A percentile compares a stretch with the other conserved stretches of the same genome.
These are phyloP conservation scores for Trichosurus vulpecula DNA, from an alignment of 2,797 vertebrate genomes.

Conservation along the genomic window DNA sequence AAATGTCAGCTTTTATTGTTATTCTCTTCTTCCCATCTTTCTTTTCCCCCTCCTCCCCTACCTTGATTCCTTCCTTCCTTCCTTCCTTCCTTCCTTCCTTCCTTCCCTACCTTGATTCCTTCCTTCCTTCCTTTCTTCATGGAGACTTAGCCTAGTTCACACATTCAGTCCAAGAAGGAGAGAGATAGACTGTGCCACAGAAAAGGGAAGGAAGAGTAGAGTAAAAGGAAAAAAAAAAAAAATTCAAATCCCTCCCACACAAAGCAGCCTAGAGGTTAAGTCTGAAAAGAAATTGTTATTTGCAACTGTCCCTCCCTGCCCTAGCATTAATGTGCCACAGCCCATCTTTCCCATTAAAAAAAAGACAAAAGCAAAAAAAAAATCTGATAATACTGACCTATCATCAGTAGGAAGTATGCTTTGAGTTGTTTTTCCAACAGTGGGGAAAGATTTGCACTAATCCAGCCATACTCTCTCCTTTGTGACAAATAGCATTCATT, in stretches of 20 bases:
- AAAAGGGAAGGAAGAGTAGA: background rate
- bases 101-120: too few species aligned
- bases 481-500: background rate
- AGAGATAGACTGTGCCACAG: constrained; percentile 15
- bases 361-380: background rate
- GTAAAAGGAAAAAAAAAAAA: background rate
- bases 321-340: background rate
- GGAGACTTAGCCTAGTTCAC: background rate
- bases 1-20: background rate
- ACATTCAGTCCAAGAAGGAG: background rate
- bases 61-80: background rate
- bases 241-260: constrained; percentile 7
- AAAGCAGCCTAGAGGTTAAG: background rate
- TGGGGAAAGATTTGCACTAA: background rate
- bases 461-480: background rate
- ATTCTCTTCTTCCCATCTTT: background rate
- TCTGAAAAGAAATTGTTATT: background rate
- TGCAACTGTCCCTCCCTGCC: background rate
- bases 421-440: background rate
- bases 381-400: background rate
- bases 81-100: background rate
- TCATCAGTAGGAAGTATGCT: background rate
- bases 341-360: constrained; percentile 15
- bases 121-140: background rate
- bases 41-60: background rate